These are phyloP conservation scores for Parthenolecanium corni DNA, from an alignment of 2,888 invertebrate species.

Conservation along the genomic window DNA sequence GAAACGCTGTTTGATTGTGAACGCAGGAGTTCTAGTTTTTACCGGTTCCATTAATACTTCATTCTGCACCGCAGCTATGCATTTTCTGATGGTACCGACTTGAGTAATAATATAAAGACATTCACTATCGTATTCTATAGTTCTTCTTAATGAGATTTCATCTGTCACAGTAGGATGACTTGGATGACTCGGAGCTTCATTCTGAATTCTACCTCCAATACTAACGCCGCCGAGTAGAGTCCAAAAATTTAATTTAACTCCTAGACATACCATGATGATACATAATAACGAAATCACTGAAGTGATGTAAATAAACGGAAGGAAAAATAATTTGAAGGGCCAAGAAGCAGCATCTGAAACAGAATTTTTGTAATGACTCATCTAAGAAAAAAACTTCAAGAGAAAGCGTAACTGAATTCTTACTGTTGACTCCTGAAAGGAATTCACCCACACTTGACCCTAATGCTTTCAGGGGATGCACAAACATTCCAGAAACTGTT, in stretches of 20 bases:
- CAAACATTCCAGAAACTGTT: slow-evolving; percentile 10
- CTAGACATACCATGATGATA: neutral
- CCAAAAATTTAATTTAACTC: slow-evolving; percentile 11
- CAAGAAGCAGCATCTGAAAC: slow-evolving; percentile 5
- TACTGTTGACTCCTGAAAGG: neutral
- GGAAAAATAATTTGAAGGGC: neutral
- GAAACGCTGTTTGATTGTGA: too few relatives aligned
- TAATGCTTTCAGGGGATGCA: slow-evolving; percentile 10
- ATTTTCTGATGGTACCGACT: neutral
- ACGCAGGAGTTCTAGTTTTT: too few relatives aligned
- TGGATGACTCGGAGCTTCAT: neutral
- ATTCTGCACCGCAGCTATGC: neutral
- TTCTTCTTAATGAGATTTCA: neutral
- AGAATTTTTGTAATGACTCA: neutral
- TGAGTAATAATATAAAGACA: neutral
- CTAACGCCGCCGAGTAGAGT: slow-evolving; percentile 5
- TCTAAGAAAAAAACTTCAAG: neutral
- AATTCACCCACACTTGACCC: slow-evolving; percentile 13
- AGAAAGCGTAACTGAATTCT: neutral
- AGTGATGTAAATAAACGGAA: slow-evolving; percentile 7
- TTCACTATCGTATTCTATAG: neutral
- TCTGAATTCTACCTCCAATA: neutral
- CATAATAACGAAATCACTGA: neutral
- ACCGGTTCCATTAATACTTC: too few relatives aligned
- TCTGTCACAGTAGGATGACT: neutral